Base-by-base conservation (phyloP, 1,140 invertebrate genomes). In the Drosophila mauritiana region DNA sequence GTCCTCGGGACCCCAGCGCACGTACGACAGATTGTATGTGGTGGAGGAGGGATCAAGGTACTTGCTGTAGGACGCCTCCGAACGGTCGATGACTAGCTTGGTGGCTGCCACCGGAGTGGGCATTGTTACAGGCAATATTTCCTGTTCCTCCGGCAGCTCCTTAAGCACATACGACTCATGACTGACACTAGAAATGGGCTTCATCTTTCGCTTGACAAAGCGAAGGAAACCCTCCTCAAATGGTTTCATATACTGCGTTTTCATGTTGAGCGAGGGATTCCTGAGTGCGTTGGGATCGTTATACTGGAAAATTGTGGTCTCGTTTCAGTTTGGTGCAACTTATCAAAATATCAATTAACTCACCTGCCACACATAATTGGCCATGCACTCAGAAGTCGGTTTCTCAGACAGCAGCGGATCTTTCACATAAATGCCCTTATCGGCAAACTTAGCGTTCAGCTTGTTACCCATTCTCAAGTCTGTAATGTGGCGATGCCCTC, bases 301-400 rank as follows among this genome's bases (percentile, higher is more conserved):
- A 25, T 83, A 83, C 91, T 91, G 37, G 4, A 49, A 49, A 15
- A 17, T 22, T 0, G 20, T 25, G 7, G 3, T n/a, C 34, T 10
- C 17, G 17, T 13, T 0, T 2, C 15, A 11, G 7, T 10, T 31
- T 17, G n/a, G 4, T 8, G 10, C 6, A 15, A 17, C 4, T 25
- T 6, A 12, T 5, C 0, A 8, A 1, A 1, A 31, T 31, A 1
- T 2, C 8, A n/a, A 10, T n/a, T 4, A 0, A 15, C 42, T 73
- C 36, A 91, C 90, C 84, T 90, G 78, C 83, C 83, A 91, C 20
- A 54, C 55, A 42, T 72, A 91, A 17, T 82, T 91, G 10, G 62
- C 59, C 31, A 54, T 53, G 40, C 70, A 54, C 11, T 91, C 90
- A 4, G 75, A 80, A 0, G 17, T 42, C 36, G 48, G 81, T 11